Conservation (phyloP, 2,797 vertebrate species). For the Anabacerthia variegaticeps region DNA sequence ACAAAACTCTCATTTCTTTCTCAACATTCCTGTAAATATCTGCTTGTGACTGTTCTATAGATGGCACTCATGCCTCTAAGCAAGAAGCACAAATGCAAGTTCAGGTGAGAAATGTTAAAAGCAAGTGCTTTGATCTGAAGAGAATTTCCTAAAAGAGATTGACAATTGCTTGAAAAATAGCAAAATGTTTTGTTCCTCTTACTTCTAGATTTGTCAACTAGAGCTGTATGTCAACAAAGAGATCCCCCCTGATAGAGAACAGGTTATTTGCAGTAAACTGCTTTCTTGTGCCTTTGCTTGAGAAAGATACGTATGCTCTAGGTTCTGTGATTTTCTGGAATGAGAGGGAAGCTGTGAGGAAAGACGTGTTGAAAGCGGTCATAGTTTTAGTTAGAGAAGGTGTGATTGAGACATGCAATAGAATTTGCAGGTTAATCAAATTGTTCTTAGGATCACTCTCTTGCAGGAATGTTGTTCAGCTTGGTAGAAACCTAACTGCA, state of each 20-base stretch:
- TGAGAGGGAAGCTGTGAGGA: background rate
- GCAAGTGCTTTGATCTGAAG: background rate
- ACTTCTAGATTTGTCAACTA: background rate
- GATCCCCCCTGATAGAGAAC: background rate
- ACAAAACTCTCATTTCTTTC: background rate
- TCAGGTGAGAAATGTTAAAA: background rate
- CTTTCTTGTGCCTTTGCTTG: background rate
- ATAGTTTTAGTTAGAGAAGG: background rate
- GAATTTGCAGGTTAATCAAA: background rate
- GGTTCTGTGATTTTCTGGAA: background rate
- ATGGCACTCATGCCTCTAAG: constrained; percentile 68
- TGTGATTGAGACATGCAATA: background rate
- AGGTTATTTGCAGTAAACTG: background rate
- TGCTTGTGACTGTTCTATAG: constrained; percentile 57
- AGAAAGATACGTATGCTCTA: background rate
- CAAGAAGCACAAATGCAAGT: background rate
- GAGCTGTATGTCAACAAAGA: background rate
- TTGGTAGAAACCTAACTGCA: background rate
- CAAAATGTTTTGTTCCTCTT: background rate
- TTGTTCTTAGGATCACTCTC: background rate
- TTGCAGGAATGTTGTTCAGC: background rate
- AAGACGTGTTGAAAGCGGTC: background rate
- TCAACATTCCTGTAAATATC: background rate
- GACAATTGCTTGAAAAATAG: background rate
- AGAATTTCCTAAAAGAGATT: background rate